A percentile compares a stretch with the other conserved stretches of the same genome.
Evolutionary conservation across 2,888 invertebrate species (phyloP).

Genomic region (Pachycephus smyrnensis): DNA sequence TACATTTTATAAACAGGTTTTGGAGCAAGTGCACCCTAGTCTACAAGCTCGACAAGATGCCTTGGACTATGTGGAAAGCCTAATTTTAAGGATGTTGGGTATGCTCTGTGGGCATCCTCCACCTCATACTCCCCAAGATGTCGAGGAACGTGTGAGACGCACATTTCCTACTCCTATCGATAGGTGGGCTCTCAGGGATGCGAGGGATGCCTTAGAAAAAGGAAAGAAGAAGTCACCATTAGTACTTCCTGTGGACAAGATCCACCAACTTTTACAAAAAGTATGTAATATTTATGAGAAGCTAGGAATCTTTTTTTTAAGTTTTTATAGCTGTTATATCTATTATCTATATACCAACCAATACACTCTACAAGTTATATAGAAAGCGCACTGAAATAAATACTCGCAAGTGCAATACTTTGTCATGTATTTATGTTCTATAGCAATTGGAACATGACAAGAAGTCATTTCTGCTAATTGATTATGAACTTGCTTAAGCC

Average conservation of each 20-base stretch:
- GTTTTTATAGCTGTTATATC: not conserved
- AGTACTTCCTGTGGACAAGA: conserved; percentile 88
- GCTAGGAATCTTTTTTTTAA: not conserved
- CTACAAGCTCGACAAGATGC: conserved; percentile 89
- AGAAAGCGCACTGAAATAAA: not conserved
- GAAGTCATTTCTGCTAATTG: not conserved
- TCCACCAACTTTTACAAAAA: conserved; percentile 88
- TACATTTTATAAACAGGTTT: conserved; percentile 73
- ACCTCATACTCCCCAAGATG: conserved; percentile 85
- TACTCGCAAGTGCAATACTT: not conserved
- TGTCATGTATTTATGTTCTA: not conserved
- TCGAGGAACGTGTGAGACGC: conserved; percentile 91
- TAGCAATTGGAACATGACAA: not conserved
- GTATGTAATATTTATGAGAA: conserved; percentile 60
- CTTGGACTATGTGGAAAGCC: conserved; percentile 89
- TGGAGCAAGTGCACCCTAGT: conserved; percentile 91
- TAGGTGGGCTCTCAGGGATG: conserved; percentile 92
- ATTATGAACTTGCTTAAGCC: not conserved
- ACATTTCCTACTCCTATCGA: conserved; percentile 97
- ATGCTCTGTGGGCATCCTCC: conserved; percentile 89
- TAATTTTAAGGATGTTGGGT: conserved; percentile 88
- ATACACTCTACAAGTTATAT: not conserved
- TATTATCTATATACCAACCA: not conserved
- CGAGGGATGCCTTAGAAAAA: conserved; percentile 84
- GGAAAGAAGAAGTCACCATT: conserved; percentile 80